phyloP scores from a whole-genome alignment of 2,888 invertebrate genomes.

The Disparrhopalites patrizii region DNA sequence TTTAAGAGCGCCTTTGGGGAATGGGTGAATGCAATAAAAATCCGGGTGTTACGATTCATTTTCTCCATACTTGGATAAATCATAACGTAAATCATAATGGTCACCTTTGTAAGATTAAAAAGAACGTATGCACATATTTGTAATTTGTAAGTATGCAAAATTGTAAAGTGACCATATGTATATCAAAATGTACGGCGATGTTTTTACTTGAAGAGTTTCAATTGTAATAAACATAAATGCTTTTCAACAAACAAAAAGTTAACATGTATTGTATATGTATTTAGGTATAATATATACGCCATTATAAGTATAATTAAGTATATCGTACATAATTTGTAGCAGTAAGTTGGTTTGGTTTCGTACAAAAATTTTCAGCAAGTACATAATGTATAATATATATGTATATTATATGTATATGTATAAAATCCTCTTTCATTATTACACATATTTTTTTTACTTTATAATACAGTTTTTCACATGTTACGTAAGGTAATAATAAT shows the following conservation, averaged over 20 bases:
- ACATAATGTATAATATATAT: too few relatives aligned
- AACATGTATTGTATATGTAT: neutral
- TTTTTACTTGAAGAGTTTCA: neutral
- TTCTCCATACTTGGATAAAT: too few relatives aligned
- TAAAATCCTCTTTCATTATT: too few relatives aligned
- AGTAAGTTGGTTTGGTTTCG: neutral
- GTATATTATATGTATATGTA: too few relatives aligned
- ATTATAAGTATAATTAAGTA: neutral
- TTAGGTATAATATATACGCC: neutral
- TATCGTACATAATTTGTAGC: constrained; percentile 3
- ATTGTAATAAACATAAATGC: constrained; percentile 3
- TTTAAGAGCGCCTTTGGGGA: too few relatives aligned
- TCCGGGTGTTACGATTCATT: too few relatives aligned
- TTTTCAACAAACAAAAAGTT: constrained; percentile 7
- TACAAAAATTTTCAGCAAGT: neutral
- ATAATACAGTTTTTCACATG: too few relatives aligned
- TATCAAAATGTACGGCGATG: neutral
- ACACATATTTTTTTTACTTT: too few relatives aligned
- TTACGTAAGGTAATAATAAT: too few relatives aligned
- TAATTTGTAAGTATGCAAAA: neutral
- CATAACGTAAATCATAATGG: neutral
- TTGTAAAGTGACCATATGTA: neutral
- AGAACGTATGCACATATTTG: neutral
- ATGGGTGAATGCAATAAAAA: too few relatives aligned
- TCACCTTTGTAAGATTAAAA: neutral